phyloP scores from a whole-genome alignment of 53 echinoderm and acorn worm genomes.

The Mesocentrotus franciscanus region DNA sequence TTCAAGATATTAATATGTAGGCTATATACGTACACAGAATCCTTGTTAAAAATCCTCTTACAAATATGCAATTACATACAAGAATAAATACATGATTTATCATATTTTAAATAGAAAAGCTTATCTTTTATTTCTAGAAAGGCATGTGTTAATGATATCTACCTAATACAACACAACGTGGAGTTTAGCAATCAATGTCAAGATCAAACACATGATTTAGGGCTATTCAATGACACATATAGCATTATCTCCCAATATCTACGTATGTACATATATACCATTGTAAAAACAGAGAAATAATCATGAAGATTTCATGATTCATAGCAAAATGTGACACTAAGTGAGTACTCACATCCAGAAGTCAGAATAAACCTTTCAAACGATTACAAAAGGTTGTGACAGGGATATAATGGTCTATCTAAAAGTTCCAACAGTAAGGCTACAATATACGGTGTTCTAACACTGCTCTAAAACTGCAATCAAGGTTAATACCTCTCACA shows the following conservation, averaged over 20 bases:
- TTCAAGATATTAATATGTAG: constrained; percentile 28
- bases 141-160: constrained; percentile 22
- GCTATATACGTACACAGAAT: constrained; percentile 40
- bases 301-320: neutral
- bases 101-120: constrained; percentile 58
- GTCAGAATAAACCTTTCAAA: neutral
- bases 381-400: neutral
- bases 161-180: neutral
- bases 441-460: neutral
- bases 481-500: neutral
- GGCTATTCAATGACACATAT: neutral
- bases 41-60: constrained; percentile 36
- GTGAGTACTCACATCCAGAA: neutral
- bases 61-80: constrained; percentile 57
- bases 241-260: neutral
- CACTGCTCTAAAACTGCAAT: constrained; percentile 17
- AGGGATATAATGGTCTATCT: neutral
- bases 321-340: neutral
- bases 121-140: constrained; percentile 19
- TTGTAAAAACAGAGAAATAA: neutral
- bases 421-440: neutral
- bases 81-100: constrained; percentile 68
- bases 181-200: neutral
- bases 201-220: neutral
- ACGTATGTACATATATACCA: constrained; percentile 34